Conservation (phyloP, 1,140 invertebrate species). For the Drosophila trapezifrons region DNA sequence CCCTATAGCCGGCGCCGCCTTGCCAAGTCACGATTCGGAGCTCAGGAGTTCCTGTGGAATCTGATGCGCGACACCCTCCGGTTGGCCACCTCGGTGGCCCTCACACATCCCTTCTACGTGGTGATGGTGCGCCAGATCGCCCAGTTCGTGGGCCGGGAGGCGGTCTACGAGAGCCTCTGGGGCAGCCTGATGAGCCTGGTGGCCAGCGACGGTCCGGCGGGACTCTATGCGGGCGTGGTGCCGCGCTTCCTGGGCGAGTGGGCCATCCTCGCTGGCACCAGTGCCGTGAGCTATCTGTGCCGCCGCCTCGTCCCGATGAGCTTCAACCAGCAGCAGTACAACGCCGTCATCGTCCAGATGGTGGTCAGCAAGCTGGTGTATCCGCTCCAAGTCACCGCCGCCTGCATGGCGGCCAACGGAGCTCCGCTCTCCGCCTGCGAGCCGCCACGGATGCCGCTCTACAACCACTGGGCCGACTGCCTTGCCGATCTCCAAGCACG, state of each 20-base stretch:
- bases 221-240: conserved; percentile 53
- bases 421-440: conserved; percentile 46
- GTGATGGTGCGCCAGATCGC: conserved; percentile 62
- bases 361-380: conserved; percentile 29
- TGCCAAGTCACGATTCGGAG: not conserved
- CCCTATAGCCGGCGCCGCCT: conserved; percentile 1
- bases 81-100: conserved; percentile 27
- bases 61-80: conserved; percentile 29
- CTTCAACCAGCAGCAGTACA: conserved; percentile 23
- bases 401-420: conserved; percentile 60
- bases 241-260: conserved; percentile 47
- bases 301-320: conserved; percentile 2
- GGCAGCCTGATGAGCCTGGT: conserved; percentile 11
- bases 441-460: conserved; percentile 61
- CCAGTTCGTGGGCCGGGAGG: conserved; percentile 55
- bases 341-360: conserved; percentile 43
- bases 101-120: conserved; percentile 60
- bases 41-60: conserved; percentile 23
- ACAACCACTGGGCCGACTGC: conserved; percentile 58
- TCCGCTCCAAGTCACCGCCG: conserved; percentile 50
- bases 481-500: conserved; percentile 45
- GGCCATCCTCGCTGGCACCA: conserved; percentile 40
- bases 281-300: conserved; percentile 12
- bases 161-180: conserved; percentile 10
- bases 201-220: conserved; percentile 4